phyloP scores from a whole-genome alignment of 2,888 invertebrate genomes.

The Leistus spinibarbis region DNA sequence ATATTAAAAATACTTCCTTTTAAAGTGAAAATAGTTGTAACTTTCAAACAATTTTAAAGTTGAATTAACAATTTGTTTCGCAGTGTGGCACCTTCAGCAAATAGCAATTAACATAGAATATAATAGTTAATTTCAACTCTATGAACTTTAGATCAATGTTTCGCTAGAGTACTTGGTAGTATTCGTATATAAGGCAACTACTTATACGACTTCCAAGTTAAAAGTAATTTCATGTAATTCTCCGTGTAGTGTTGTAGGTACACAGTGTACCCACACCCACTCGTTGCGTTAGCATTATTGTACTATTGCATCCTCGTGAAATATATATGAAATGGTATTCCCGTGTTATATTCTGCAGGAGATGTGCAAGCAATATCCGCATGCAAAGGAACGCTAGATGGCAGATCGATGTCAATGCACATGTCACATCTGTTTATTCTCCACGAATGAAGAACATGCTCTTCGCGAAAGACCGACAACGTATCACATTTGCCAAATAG shows the following conservation, averaged over 20 bases:
- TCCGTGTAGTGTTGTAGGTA: neutral
- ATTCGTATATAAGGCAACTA: neutral
- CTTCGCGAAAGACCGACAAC: slow-evolving; percentile 2
- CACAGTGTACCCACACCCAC: too few relatives aligned
- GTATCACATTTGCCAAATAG: slow-evolving; percentile 7
- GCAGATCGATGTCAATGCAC: slow-evolving; percentile 36
- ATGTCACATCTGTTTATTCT: slow-evolving; percentile 34
- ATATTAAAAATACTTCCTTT: too few relatives aligned
- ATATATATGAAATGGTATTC: slow-evolving; percentile 27
- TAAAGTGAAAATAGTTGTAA: too few relatives aligned
- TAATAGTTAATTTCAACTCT: too few relatives aligned
- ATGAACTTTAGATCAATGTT: too few relatives aligned
- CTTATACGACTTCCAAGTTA: slow-evolving; percentile 1
- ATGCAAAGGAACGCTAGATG: slow-evolving; percentile 17
- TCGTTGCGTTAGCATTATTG: neutral
- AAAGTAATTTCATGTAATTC: neutral
- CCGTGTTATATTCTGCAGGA: slow-evolving; percentile 20
- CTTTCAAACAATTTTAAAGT: too few relatives aligned
- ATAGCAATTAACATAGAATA: too few relatives aligned
- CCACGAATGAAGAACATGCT: slow-evolving; percentile 1
- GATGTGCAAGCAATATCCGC: slow-evolving; percentile 17
- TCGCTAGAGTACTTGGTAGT: neutral
- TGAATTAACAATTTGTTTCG: too few relatives aligned
- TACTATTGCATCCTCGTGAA: slow-evolving; percentile 4
- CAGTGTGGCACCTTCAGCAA: too few relatives aligned